Conservation (phyloP, 2,888 invertebrate genomes). For the Dolichomitus sp. region DNA sequence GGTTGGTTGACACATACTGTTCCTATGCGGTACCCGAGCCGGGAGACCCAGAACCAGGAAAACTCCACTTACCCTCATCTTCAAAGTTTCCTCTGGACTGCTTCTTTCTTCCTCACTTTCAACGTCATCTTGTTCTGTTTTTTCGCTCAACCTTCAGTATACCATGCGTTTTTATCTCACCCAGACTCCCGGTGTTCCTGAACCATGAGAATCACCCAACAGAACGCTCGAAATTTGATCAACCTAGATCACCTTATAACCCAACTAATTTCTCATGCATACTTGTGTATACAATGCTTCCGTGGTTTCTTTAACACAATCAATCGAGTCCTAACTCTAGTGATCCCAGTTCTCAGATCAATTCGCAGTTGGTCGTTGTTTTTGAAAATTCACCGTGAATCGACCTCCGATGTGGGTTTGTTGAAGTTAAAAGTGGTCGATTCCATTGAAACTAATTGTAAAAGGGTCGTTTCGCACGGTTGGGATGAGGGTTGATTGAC, state of each 20-base stretch:
- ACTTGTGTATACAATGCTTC: too few species aligned
- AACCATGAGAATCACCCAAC: constrained; percentile 10
- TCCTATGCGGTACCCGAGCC: constrained; percentile 73
- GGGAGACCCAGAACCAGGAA: constrained; percentile 77
- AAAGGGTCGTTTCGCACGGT: too few species aligned
- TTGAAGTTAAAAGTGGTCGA: too few species aligned
- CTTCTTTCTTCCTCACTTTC: not conserved
- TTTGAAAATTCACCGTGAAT: too few species aligned
- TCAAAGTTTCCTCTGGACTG: constrained; percentile 42
- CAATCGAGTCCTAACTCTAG: too few species aligned
- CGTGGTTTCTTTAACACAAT: too few species aligned
- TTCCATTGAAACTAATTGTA: too few species aligned
- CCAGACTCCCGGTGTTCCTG: not conserved
- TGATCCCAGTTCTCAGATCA: too few species aligned
- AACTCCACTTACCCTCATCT: constrained; percentile 56
- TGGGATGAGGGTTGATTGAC: not conserved
- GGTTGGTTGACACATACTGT: constrained; percentile 36
- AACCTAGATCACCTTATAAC: too few species aligned
- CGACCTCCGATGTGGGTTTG: too few species aligned
- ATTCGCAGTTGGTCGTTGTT: too few species aligned
- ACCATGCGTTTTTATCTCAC: not conserved
- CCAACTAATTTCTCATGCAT: too few species aligned
- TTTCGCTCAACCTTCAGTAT: not conserved
- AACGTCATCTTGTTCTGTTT: constrained; percentile 1
- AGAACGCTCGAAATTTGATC: not conserved